phyloP scores from a whole-genome alignment of 2,797 vertebrate genomes.

The Pangasius djambal region DNA sequence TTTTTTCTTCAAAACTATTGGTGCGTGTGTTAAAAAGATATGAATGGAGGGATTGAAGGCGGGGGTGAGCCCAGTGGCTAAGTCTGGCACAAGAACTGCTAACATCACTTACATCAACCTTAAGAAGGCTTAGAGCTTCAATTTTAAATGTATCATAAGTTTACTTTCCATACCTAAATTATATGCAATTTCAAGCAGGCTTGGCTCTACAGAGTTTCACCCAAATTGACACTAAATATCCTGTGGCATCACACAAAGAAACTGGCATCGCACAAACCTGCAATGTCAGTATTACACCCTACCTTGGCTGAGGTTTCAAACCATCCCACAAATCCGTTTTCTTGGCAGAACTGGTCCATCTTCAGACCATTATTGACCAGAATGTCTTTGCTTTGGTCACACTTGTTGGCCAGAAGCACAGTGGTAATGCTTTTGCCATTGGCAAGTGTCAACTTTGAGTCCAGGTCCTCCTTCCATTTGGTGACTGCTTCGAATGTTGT shows the following conservation, averaged over 20 bases:
- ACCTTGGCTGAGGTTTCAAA: constrained; percentile 99
- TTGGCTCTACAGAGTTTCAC: not conserved
- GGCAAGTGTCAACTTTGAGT: constrained; percentile 90
- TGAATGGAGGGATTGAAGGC: not conserved
- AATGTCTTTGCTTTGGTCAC: constrained; percentile 90
- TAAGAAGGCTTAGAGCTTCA: not conserved
- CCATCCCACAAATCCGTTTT: constrained; percentile 94
- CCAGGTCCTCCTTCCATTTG: constrained; percentile 98
- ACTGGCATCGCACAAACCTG: not conserved
- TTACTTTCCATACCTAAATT: not conserved
- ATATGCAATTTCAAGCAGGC: not conserved
- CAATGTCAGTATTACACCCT: constrained; percentile 36
- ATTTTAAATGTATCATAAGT: not conserved
- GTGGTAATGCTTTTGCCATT: constrained; percentile 89
- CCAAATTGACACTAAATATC: not conserved
- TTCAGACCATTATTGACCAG: constrained; percentile 86
- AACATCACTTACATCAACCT: not conserved
- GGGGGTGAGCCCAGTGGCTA: not conserved
- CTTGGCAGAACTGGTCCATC: constrained; percentile 98
- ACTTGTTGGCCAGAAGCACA: constrained; percentile 96
- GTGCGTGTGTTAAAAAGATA: not conserved
- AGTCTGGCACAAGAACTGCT: not conserved
- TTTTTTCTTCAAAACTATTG: not conserved
- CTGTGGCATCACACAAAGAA: not conserved
- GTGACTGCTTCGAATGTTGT: constrained; percentile 93